These are phyloP conservation scores for chimpanzee (Pan troglodytes) DNA, from an alignment of 2,113 vertebrate genomes.

Conservation along the genomic window NHGRI_mPanTro3-v2.1_pri NC_072421.2:4713001-4713500, in stretches of 20 bases:
- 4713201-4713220: accelerated
- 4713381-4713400: background rate
- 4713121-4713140: background rate
- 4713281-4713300: background rate
- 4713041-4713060: too few relatives aligned
- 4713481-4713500: accelerated
- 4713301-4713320: background rate
- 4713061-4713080: background rate
- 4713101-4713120: background rate
- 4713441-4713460: conserved; percentile 4
- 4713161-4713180: accelerated
- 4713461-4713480: background rate
- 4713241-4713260: background rate
- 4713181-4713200: accelerated
- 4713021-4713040: too few relatives aligned
- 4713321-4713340: background rate
- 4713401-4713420: background rate
- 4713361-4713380: background rate
- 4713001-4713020: conserved; percentile 23
- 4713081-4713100: background rate
- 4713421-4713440: background rate
- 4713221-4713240: background rate
- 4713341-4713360: background rate
- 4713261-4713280: background rate
- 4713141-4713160: background rate